phyloP scores from a whole-genome alignment of 2,888 invertebrate species.

The Carpatolechia fugitivella region DNA sequence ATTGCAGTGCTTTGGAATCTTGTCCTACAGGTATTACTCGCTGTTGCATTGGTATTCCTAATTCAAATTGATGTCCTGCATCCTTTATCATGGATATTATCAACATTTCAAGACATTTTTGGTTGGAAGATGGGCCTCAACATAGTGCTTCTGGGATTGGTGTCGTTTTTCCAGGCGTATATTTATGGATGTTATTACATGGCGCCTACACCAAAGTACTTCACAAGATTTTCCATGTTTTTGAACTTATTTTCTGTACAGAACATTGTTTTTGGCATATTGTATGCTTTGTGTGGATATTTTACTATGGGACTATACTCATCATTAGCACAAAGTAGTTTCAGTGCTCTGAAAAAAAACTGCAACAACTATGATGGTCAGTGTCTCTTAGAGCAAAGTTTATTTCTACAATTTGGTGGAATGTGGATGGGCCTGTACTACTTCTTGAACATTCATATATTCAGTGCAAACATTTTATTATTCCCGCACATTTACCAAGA shows the following conservation, averaged over 20 bases:
- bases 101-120: constrained; percentile 78
- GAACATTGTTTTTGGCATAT: constrained; percentile 72
- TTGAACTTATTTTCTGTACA: constrained; percentile 81
- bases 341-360: constrained; percentile 69
- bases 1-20: constrained; percentile 81
- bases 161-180: constrained; percentile 85
- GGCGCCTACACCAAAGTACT: constrained; percentile 78
- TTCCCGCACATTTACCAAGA: constrained; percentile 86
- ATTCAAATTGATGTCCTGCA: constrained; percentile 82
- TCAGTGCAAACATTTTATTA: constrained; percentile 75
- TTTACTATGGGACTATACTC: constrained; percentile 85
- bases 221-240: constrained; percentile 84
- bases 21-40: constrained; percentile 73
- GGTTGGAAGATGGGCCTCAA: constrained; percentile 83
- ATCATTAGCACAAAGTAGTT: constrained; percentile 80
- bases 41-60: constrained; percentile 70
- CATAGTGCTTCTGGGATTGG: constrained; percentile 80
- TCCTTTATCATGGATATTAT: constrained; percentile 82
- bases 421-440: constrained; percentile 82
- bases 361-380: constrained; percentile 68
- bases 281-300: constrained; percentile 83
- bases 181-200: constrained; percentile 85
- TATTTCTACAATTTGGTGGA: constrained; percentile 84
- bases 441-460: constrained; percentile 78
- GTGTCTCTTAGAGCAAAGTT: constrained; percentile 83